Conservation (phyloP, 2,888 invertebrate genomes). For the Microplitis deprimator region DNA sequence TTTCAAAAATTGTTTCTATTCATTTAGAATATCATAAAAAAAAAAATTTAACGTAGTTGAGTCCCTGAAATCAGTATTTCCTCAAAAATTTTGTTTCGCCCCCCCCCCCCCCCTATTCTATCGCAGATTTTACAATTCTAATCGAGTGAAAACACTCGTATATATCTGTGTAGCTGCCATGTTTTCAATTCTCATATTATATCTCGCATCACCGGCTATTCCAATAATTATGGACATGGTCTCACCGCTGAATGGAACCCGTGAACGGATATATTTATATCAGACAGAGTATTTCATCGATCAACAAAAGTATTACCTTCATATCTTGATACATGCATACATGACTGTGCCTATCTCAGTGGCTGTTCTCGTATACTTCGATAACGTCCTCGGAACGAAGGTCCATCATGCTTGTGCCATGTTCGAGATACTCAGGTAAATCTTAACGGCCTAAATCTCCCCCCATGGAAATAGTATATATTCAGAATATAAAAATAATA, state of each 20-base stretch:
- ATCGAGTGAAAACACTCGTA: too few species aligned
- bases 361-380: slow-evolving; percentile 11
- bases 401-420: slow-evolving; percentile 50
- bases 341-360: slow-evolving; percentile 31
- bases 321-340: slow-evolving; percentile 35
- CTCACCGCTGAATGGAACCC: slow-evolving; percentile 43
- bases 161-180: slow-evolving; percentile 36
- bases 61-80: too few species aligned
- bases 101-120: too few species aligned
- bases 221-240: slow-evolving; percentile 40
- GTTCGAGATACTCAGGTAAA: slow-evolving; percentile 49
- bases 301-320: slow-evolving; percentile 30
- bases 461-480: too few species aligned
- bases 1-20: too few species aligned
- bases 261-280: slow-evolving; percentile 26
- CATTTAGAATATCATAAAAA: too few species aligned
- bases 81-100: too few species aligned
- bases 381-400: slow-evolving; percentile 30
- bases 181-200: slow-evolving; percentile 41
- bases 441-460: background rate
- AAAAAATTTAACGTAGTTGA: too few species aligned
- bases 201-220: slow-evolving; percentile 36
- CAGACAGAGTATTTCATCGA: slow-evolving; percentile 27
- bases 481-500: too few species aligned
- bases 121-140: too few species aligned